These are phyloP conservation scores for Pseudochirops cupreus DNA, from an alignment of 2,797 vertebrate species.

Conservation along the genomic window DNA sequence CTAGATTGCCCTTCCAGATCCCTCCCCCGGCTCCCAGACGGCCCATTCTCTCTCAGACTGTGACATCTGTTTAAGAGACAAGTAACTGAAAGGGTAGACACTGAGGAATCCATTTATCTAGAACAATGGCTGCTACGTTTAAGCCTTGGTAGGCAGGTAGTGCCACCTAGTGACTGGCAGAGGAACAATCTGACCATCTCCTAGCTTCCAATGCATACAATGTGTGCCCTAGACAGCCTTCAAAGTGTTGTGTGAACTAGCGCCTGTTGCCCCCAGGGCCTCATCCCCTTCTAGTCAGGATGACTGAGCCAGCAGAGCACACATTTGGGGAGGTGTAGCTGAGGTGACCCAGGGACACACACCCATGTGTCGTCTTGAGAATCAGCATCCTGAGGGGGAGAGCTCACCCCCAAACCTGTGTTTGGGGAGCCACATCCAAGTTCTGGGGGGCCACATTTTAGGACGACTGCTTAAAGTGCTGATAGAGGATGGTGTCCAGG, in stretches of 20 bases:
- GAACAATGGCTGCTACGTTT: neutral
- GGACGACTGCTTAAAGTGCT: neutral
- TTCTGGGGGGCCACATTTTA: too few species aligned
- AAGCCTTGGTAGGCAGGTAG: neutral
- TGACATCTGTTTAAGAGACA: neutral
- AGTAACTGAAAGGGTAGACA: neutral
- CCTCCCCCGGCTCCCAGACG: neutral
- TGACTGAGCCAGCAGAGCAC: neutral
- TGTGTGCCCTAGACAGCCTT: neutral
- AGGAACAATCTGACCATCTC: neutral
- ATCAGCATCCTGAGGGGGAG: neutral
- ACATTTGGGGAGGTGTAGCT: neutral
- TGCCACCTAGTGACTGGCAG: neutral
- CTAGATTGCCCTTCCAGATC: neutral
- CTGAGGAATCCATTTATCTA: neutral
- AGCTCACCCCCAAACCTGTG: neutral
- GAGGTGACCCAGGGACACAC: neutral
- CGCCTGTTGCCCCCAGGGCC: neutral
- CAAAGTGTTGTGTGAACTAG: neutral
- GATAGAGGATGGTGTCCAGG: too few species aligned
- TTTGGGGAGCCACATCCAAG: neutral
- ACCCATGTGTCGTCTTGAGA: too few species aligned
- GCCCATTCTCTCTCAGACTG: neutral
- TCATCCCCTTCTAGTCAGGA: too few species aligned
- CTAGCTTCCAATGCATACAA: neutral